Evolutionary conservation across 1,140 invertebrate genomes (phyloP).

Genomic region (Megathymus violae): DNA sequence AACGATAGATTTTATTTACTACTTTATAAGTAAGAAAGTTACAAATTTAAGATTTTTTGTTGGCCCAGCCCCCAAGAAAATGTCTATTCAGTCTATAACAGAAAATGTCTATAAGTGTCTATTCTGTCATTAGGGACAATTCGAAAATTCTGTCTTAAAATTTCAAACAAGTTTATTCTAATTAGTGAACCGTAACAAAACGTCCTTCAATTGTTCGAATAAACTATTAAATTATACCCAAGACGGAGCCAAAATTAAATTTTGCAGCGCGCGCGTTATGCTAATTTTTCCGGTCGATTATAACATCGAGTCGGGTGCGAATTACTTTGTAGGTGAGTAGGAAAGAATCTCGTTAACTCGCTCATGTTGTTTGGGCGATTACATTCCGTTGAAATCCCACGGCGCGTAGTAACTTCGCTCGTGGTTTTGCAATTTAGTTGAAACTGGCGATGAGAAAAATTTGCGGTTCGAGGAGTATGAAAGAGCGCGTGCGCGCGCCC

Average conservation of each 20-base stretch:
- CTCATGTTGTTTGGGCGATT: constrained; percentile 65
- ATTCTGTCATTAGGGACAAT: constrained; percentile 9
- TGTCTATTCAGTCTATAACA: constrained; percentile 10
- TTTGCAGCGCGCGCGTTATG: constrained; percentile 34
- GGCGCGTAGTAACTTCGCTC: constrained; percentile 57
- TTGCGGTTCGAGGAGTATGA: constrained; percentile 50
- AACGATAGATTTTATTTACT: constrained; percentile 5
- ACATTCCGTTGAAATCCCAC: constrained; percentile 60
- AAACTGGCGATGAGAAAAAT: constrained; percentile 69
- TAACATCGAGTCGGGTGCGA: constrained; percentile 56
- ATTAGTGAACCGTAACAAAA: constrained; percentile 44
- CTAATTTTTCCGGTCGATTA: constrained; percentile 54
- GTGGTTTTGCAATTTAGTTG: constrained; percentile 73
- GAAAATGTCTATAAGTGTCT: constrained; percentile 18
- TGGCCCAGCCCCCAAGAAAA: background rate
- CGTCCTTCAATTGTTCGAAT: constrained; percentile 35
- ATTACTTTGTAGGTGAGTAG: constrained; percentile 44
- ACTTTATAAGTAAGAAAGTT: background rate
- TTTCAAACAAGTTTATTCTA: constrained; percentile 44
- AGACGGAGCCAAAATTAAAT: constrained; percentile 28
- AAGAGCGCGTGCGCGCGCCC: constrained; percentile 52
- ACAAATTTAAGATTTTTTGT: background rate
- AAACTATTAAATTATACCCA: constrained; percentile 46
- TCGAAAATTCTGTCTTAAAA: constrained; percentile 8
- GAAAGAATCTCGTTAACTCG: constrained; percentile 61